Base-by-base conservation (phyloP, 2,888 invertebrate genomes). In the Hyposoter dolosus region DNA sequence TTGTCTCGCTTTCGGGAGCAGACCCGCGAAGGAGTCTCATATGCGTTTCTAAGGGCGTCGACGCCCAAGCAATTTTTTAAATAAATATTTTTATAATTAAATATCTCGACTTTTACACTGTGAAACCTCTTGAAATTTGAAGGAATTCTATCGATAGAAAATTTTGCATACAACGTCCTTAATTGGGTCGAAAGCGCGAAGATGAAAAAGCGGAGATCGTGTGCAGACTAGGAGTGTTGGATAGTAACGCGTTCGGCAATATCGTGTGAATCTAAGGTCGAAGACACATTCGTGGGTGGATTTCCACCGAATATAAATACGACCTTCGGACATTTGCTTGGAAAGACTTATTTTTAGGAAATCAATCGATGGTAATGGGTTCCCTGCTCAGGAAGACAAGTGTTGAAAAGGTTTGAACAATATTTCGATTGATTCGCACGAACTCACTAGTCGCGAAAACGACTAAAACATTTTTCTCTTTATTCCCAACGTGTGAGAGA, bases 371-470 rank as follows among this genome's bases (percentile, higher is more conserved):
- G 43, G 23, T 15, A 10, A 63, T 15, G 23, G 32, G 72, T 15
- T 45, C 15, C 69, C 35, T 68, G 23, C 19, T 80, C 23, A 53
- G 53, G 50, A 28, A 72, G 35, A 63, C 32, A 28, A 56, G 43
- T 19, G 71, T 60, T 50, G 9, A 47, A 47, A 35, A 23, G 15
- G 19, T 47, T 19, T 47, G 32, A 66, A 53, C 43, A 53, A 28
- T 28, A 65, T 71, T 72, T 72, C 32, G 66, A 56, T 23, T 81
- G 53, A 23, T 72, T 23, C 50, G 17, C 28, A n/a, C n/a, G n/a
- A n/a, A n/a, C 32, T 35, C 23, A 15, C 32, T n/a, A 47, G 53
- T 19, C 17, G 19, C 19, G 53, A 19, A 53, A 56, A 23, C 23
- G 23, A 10, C 56, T 23, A 47, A 47, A 23, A 40, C 5, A 66